Base-by-base conservation (phyloP, 1,140 invertebrate genomes). In the Nebria ingens region DNA sequence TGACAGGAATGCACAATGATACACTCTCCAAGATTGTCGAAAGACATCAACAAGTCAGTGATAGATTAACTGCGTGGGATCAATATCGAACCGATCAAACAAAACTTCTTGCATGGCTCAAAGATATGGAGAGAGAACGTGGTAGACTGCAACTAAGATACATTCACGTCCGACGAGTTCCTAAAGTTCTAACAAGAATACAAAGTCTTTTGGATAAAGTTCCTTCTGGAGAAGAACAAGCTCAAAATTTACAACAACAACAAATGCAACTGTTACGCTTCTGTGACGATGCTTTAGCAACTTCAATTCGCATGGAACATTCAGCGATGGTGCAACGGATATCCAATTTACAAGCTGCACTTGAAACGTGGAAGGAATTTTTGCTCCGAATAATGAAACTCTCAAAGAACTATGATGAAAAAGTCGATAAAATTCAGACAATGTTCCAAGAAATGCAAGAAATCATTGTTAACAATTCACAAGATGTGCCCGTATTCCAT, bases 1-100 rank as follows among this genome's bases (percentile, higher is more conserved):
- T 95, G 50, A 88, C 87, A 0, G 87, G 89, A 62, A 75, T 89
- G 4, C 91, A 94, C 72, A 90, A 91, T 66, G 88, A 91, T 73
- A 91, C 89, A 0, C 68, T 93, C 9, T 80, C 84, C 0, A 76
- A 81, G 59, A 89, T 93, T 57, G 85, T 86, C 67, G 87, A 91
- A 54, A 76, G 89, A 58, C 89, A 93, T 62, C 75, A 77, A 38
- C 81, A 86, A 59, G 82, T 93, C 12, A 79, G 83, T 59, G 75
- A 79, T 1, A 74, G 88, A 49, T 78, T 94, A 2, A 72, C 77
- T 1, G 76, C 82, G 0, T 97, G 93, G 93, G 85, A 91, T 59
- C 79, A 79, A 45, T 94, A 93, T 68, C 81, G 85, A 63, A 72
- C 78, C 49, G 81, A 88, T 56, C 81, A 88, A 64, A 79, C 79